Evolutionary conservation across 2,888 invertebrate genomes (phyloP), one percentile per base, ranked within the genome.

Genomic region (Anodontia alba): DNA sequence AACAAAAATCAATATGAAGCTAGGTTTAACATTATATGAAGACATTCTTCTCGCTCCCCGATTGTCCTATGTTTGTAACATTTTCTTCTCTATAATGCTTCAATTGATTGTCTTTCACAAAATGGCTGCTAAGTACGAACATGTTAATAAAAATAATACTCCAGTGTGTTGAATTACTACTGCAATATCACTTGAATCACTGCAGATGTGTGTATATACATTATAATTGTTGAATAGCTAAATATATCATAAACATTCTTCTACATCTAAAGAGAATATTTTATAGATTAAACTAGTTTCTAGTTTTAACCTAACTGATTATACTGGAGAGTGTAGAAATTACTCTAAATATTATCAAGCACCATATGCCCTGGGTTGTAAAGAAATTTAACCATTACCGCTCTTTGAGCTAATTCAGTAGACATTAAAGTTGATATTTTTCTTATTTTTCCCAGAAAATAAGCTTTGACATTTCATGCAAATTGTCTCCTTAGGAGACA

Each of bases 11-110:
- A 57, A 57, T 57, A 57, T 57, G 57, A 26, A 57, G 57, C 57
- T 57, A 57, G 57, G 57, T 57, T 57, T 57, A 57, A 57, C 57
- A 57, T 57, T 57, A 57, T n/a, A n/a, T 57, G 57, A 57, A 57
- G 57, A 57, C 57, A 57, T 23, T 29, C 29, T 57, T 29, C 57
- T 29, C 26, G 29, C 57, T 57, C 29, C n/a, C 29, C 5, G 57
- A 57, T 57, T 57, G 57, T 57, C 57, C 57, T 57, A 57, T 57
- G 57, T 57, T 57, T 17, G 57, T 29, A 57, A 57, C 57, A 57
- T 57, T 57, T 57, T 57, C 57, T 57, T 29, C 57, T 57, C 23
- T 57, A 57, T 57, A 57, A 57, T 57, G 57, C 29, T 26, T 29
- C 57, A 57, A 57, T 57, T 57, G 57, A 57, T 57, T 57, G 57